Evolutionary conservation across 1,140 invertebrate genomes (phyloP).

Genomic region (Oryzaephilus surinamensis): DNA sequence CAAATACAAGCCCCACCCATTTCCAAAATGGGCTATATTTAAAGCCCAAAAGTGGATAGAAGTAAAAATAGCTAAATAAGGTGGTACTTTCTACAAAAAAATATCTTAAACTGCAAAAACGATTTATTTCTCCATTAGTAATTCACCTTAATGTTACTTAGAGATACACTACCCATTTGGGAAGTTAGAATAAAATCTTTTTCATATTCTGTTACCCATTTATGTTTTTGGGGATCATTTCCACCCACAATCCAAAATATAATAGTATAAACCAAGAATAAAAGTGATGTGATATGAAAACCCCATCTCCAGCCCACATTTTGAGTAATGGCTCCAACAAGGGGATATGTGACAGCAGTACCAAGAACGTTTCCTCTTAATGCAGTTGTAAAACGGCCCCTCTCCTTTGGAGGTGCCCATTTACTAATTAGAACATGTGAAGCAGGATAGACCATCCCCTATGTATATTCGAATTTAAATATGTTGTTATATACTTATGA

Average conservation of each 20-base stretch:
- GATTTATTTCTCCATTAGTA: no score
- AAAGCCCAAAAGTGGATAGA: conserved; percentile 59
- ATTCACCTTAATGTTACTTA: conserved; percentile 2
- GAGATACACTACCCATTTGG: conserved; percentile 1
- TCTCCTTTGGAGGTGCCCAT: conserved; percentile 63
- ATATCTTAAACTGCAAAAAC: no score
- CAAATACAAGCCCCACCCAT: conserved; percentile 69
- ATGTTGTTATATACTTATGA: no score
- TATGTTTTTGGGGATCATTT: not conserved
- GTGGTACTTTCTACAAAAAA: conserved; percentile 2
- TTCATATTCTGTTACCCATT: not conserved
- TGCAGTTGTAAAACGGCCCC: no score
- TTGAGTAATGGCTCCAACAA: conserved; percentile 54
- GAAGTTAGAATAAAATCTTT: not conserved
- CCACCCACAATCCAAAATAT: conserved; percentile 54
- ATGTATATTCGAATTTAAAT: no score
- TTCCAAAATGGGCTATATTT: conserved; percentile 56
- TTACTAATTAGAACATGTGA: conserved; percentile 57
- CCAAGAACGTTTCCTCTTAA: no score
- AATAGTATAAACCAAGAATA: conserved; percentile 49
- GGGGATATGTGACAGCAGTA: conserved; percentile 61
- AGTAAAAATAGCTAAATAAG: conserved; percentile 18
- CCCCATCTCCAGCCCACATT: conserved; percentile 59
- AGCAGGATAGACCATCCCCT: conserved; percentile 60
- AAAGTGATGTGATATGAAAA: conserved; percentile 59